Evolutionary conservation across 2,888 invertebrate species (phyloP).

Genomic region (Monoplex corrugatus): DNA sequence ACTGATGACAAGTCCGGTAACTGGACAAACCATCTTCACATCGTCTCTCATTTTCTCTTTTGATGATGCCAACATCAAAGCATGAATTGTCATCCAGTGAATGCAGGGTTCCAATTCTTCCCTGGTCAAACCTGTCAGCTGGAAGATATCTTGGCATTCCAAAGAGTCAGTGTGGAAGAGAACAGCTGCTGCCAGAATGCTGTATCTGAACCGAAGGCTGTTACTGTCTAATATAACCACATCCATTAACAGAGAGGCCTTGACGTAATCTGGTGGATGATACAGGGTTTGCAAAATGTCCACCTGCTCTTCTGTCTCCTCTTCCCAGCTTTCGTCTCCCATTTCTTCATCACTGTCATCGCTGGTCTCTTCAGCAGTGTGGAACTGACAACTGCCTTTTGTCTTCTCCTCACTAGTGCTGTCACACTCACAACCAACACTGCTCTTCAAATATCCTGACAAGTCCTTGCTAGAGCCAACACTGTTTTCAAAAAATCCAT

Average conservation of each 20-base stretch:
- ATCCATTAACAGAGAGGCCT: constrained; percentile 91
- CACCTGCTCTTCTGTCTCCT: constrained; percentile 59
- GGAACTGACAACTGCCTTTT: too few species aligned
- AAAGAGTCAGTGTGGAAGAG: constrained; percentile 93
- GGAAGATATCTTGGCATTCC: constrained; percentile 85
- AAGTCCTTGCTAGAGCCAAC: too few species aligned
- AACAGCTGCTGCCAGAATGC: constrained; percentile 94
- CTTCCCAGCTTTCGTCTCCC: background rate
- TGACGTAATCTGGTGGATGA: constrained; percentile 91
- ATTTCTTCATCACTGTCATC: background rate
- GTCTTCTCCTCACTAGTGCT: background rate
- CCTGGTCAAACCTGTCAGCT: constrained; percentile 34
- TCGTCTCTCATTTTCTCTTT: too few species aligned
- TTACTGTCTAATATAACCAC: constrained; percentile 93
- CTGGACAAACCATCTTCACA: too few species aligned
- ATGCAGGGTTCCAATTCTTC: background rate
- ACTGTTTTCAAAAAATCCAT: too few species aligned
- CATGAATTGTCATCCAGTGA: constrained; percentile 6
- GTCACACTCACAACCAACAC: background rate
- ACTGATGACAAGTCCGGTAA: too few species aligned
- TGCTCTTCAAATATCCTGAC: too few species aligned
- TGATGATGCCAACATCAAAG: too few species aligned
- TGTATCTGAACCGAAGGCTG: constrained; percentile 91
- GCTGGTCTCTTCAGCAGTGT: too few species aligned
- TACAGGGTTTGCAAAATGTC: constrained; percentile 94